Conservation (phyloP, 2,113 vertebrate species). For the Dicaeum eximium region DNA sequence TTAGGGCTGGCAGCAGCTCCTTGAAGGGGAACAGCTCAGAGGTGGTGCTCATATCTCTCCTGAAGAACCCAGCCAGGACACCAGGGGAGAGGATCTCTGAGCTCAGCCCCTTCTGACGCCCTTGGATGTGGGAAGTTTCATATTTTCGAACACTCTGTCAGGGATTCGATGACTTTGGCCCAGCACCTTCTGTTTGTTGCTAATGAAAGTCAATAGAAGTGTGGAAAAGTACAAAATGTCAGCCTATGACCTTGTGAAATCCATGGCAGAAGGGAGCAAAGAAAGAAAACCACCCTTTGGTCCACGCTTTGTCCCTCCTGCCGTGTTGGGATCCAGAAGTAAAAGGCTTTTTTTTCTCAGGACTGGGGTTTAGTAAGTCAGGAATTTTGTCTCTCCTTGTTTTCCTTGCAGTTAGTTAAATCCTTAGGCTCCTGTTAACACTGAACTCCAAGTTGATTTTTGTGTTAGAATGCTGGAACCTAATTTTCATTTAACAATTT, state of each 20-base stretch:
- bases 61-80: not conserved
- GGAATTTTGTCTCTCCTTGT: conserved; percentile 19
- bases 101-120: not conserved
- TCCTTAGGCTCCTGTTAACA: conserved; percentile 27
- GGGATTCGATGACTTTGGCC: not conserved
- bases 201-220: conserved; percentile 16
- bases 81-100: not conserved
- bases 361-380: not conserved
- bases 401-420: conserved; percentile 47
- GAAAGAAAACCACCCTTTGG: conserved; percentile 3
- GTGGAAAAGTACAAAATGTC: conserved; percentile 50
- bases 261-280: not conserved
- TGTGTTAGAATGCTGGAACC: conserved; percentile 52
- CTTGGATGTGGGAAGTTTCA: not conserved
- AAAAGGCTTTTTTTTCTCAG: not conserved
- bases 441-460: not conserved
- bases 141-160: not conserved
- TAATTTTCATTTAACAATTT: conserved; percentile 54
- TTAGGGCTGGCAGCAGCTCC: not conserved
- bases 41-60: not conserved
- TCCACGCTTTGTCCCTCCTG: not conserved
- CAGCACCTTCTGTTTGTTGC: conserved; percentile 19
- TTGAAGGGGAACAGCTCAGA: not conserved
- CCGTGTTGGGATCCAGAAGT: not conserved
- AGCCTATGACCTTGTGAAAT: conserved; percentile 6